phyloP scores from a whole-genome alignment of 2,888 invertebrate species.

The Alentia gelatinosa region DNA sequence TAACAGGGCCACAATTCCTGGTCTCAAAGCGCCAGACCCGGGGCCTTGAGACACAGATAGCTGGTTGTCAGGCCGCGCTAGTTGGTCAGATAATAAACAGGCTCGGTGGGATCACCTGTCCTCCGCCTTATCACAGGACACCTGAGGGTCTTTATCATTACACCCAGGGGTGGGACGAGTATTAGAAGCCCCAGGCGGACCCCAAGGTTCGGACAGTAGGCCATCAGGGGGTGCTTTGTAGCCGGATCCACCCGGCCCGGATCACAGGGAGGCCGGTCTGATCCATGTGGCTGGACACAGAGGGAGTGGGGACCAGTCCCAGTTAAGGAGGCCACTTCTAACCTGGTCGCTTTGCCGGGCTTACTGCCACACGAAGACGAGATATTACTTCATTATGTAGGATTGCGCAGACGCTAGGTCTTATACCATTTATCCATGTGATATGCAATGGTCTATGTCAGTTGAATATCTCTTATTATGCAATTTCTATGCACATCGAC shows the following conservation, averaged over 20 bases:
- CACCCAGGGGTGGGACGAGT: background rate
- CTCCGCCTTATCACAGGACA: slow-evolving; percentile 22
- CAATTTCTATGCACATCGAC: no score
- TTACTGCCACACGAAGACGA: background rate
- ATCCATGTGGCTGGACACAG: background rate
- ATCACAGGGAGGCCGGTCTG: background rate
- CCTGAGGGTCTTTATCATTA: slow-evolving; percentile 10
- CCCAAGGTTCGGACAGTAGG: slow-evolving; percentile 12
- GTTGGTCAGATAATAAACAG: slow-evolving; percentile 47
- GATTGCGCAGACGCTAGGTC: background rate
- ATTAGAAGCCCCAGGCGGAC: background rate
- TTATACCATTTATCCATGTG: no score
- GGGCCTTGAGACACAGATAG: slow-evolving; percentile 16
- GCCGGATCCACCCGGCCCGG: background rate
- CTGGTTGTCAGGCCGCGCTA: background rate
- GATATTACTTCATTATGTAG: background rate
- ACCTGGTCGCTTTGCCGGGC: no score
- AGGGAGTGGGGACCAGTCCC: background rate
- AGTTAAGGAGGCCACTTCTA: background rate
- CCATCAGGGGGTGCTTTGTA: slow-evolving; percentile 29
- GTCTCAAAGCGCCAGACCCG: slow-evolving; percentile 14
- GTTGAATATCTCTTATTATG: no score
- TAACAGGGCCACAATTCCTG: slow-evolving; percentile 9
- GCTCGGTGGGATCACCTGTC: slow-evolving; percentile 12
- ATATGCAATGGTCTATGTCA: no score